Conservation (phyloP, 2,797 vertebrate species). For the Ciconia nigra region DNA sequence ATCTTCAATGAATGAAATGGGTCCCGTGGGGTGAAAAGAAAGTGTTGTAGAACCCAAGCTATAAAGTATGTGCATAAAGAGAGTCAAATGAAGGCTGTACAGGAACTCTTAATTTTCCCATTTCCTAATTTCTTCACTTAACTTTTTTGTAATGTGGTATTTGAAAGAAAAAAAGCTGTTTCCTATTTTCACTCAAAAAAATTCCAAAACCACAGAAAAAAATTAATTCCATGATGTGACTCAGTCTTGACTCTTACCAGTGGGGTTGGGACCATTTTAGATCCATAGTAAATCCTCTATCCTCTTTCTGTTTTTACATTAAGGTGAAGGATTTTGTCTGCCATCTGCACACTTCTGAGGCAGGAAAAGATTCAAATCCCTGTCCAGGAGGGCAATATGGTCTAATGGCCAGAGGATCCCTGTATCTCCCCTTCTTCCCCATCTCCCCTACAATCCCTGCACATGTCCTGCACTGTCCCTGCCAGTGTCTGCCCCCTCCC, state of each 20-base stretch:
- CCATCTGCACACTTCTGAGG: neutral
- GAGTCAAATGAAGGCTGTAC: neutral
- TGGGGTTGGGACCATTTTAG: neutral
- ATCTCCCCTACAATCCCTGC: neutral
- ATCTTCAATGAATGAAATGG: neutral
- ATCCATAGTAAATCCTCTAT: neutral
- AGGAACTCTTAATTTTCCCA: neutral
- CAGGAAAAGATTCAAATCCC: neutral
- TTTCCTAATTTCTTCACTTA: conserved; percentile 11
- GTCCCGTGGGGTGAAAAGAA: neutral
- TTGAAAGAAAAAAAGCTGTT: neutral
- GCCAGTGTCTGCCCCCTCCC: neutral
- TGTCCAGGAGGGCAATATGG: neutral
- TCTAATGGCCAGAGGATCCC: neutral
- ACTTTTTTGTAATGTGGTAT: neutral
- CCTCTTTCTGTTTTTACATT: neutral
- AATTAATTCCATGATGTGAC: neutral
- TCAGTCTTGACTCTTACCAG: neutral
- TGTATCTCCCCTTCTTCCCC: neutral
- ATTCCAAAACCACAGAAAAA: neutral
- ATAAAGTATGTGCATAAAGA: neutral
- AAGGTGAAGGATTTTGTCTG: neutral
- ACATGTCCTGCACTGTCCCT: neutral
- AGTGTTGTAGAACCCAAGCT: neutral
- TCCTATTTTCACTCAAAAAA: neutral